Base-by-base conservation (phyloP, 2,797 vertebrate genomes). In the Dermochelys coriacea region DNA sequence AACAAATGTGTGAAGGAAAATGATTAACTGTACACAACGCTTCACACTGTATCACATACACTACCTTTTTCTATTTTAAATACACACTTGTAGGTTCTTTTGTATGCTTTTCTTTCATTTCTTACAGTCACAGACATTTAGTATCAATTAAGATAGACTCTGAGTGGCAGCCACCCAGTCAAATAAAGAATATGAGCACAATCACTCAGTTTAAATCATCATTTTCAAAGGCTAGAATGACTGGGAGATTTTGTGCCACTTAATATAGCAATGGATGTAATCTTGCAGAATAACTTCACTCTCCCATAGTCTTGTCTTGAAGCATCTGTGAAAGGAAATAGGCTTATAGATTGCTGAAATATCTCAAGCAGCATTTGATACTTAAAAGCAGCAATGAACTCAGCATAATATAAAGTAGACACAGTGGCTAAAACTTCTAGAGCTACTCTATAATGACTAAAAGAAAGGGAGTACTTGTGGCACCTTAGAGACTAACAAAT, bases 241-340 rank as follows among this genome's bases (percentile, higher is more conserved):
- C 27, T 90, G 91, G 49, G 90, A 95, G 89, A 93, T 89, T 93
- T 94, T 89, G 87, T 0, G 4, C 81, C 92, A 96, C 93, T 96
- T 95, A 86, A 92, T 93, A 90, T 89, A 96, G 95, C 85, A 95
- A 95, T 92, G 86, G 23, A 80, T 95, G 86, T 87, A 95, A 91
- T 94, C 94, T 95, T 96, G 85, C 95, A 97, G 93, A 90, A 93
- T 88, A 97, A 93, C 88, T 82, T 55, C 82, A 84, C 79, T 92
- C 74, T 94, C 89, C 89, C 68, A 49, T 86, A 89, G 82, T 68
- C 68, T 88, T 77, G n/a, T 85, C 84, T 92, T 90, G 89, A 96
- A 84, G 95, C 50, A 86, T 41, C 87, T 8, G 10, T 90, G 84
- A 88, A 91, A 89, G 91, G 80, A 94, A 95, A 96, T 5, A 57